phyloP scores from a whole-genome alignment of 2,113 vertebrate species.

The Polyodon spathula region DNA sequence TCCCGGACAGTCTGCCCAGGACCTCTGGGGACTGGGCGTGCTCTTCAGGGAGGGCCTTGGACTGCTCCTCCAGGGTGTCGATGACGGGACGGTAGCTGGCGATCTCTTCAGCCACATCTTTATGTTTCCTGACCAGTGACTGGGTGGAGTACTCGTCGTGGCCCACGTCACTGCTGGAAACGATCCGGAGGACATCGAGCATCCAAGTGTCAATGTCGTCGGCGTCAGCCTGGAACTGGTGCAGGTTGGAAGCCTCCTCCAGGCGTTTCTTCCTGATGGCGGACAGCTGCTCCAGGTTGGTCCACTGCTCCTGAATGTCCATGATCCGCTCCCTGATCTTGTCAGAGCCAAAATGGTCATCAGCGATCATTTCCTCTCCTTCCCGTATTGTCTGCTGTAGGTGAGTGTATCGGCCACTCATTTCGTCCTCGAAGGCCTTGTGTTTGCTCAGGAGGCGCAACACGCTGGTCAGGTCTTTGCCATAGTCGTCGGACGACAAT shows the following conservation, averaged over 20 bases:
- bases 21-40: constrained; percentile 63
- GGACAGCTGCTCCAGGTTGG: constrained; percentile 72
- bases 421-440: constrained; percentile 84
- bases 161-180: constrained; percentile 84
- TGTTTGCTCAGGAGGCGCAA: constrained; percentile 85
- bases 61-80: constrained; percentile 79
- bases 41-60: constrained; percentile 56
- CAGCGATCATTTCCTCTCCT: constrained; percentile 78
- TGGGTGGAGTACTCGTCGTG: constrained; percentile 91
- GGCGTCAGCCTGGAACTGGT: constrained; percentile 87
- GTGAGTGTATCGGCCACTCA: constrained; percentile 77
- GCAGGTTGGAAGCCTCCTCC: constrained; percentile 74
- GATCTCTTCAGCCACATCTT: constrained; percentile 83
- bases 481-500: constrained; percentile 75
- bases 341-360: constrained; percentile 76
- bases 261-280: constrained; percentile 68
- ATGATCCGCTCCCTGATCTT: constrained; percentile 76
- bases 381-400: constrained; percentile 80
- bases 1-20: constrained; percentile 68
- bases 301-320: constrained; percentile 84
- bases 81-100: constrained; percentile 76
- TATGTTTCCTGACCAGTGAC: constrained; percentile 88
- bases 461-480: constrained; percentile 82
- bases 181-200: constrained; percentile 82
- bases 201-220: constrained; percentile 87